Conservation (phyloP, 2,113 vertebrate genomes). For the Phoxinus phoxinus region DNA sequence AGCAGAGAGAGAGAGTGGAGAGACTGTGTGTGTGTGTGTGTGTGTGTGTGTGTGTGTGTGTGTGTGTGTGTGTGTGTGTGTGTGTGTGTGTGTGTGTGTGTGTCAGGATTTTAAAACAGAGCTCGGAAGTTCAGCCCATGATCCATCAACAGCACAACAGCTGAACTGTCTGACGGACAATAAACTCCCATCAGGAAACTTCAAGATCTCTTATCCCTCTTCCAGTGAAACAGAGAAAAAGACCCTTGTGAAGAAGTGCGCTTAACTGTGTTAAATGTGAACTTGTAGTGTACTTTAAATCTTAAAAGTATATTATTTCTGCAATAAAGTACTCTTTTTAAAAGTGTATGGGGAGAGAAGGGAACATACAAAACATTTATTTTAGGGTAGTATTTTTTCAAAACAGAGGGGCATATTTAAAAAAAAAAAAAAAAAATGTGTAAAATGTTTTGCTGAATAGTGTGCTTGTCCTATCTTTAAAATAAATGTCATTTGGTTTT, state of each 20-base stretch:
- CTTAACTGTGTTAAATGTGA: not conserved
- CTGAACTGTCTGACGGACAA: not conserved
- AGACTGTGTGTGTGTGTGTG: not conserved
- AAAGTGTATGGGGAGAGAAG: not conserved
- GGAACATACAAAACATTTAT: not conserved
- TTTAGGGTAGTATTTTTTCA: not conserved
- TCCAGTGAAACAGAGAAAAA: not conserved
- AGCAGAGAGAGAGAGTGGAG: no score
- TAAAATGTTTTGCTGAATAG: no score
- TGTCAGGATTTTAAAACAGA: not conserved
- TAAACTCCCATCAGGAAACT: slow-evolving; percentile 13
- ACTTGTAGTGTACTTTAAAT: not conserved
- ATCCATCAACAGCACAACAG: slow-evolving; percentile 21
- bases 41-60: not conserved
- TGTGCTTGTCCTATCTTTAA: no score
- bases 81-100: not conserved
- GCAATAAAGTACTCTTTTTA: not conserved
- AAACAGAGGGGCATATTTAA: not conserved
- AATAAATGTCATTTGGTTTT: no score
- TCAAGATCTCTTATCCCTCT: not conserved
- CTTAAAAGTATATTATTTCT: not conserved
- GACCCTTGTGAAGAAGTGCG: not conserved
- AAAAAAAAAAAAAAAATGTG: no score
- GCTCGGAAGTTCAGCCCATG: not conserved
- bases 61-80: not conserved